Conservation (phyloP, 2,888 invertebrate genomes). For the Morinoia aosen region DNA sequence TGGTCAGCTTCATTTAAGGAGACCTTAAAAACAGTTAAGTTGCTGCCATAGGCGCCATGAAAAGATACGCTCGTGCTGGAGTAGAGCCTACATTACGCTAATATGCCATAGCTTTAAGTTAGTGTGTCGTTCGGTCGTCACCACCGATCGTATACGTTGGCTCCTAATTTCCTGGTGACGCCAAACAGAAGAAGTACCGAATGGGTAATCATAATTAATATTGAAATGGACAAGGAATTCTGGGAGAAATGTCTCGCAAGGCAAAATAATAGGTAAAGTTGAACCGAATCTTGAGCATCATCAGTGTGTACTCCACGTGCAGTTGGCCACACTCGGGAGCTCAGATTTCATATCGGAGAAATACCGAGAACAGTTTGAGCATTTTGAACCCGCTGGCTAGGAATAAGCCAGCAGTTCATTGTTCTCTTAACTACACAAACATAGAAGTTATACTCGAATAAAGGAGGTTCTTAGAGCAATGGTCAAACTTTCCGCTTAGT, state of each 20-base stretch:
- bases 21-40: conserved; percentile 51
- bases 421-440: neutral
- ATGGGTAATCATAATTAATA: neutral
- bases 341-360: neutral
- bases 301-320: neutral
- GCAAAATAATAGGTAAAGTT: neutral
- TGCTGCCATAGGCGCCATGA: conserved; percentile 42
- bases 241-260: neutral
- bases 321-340: neutral
- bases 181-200: neutral
- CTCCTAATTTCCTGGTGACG: neutral
- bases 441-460: neutral
- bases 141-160: conserved; percentile 1
- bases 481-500: neutral
- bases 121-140: neutral
- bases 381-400: neutral
- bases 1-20: conserved; percentile 45
- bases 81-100: neutral
- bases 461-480: neutral
- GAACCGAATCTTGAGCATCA: neutral
- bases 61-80: conserved; percentile 27
- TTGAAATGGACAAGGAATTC: neutral
- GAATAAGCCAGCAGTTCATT: neutral
- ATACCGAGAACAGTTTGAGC: neutral
- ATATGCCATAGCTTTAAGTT: conserved; percentile 43